Percentiles rank a stretch among this genome's conserved stretches.
Conservation (phyloP, 1,140 invertebrate species). For the Sweltsa coloradensis region DNA sequence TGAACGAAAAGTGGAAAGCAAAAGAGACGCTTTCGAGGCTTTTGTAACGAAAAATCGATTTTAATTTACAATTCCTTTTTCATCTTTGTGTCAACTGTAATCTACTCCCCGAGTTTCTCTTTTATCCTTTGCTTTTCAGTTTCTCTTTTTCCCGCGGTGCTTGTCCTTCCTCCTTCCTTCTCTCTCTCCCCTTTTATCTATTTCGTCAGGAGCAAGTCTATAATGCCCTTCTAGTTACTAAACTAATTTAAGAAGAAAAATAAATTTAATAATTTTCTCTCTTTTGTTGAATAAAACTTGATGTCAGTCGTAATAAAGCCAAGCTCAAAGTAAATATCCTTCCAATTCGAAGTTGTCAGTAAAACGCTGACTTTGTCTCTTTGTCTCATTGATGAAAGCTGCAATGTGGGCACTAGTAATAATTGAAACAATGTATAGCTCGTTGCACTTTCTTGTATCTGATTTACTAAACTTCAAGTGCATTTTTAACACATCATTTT, state of each 20-base stretch:
- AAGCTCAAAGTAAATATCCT: too few relatives aligned
- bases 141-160: not conserved
- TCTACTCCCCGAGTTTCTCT: slow-evolving; percentile 10
- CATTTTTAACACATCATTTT: too few relatives aligned
- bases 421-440: too few relatives aligned
- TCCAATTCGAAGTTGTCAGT: not conserved
- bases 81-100: slow-evolving; percentile 15
- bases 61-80: slow-evolving; percentile 15
- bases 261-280: slow-evolving; percentile 16
- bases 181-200: slow-evolving; percentile 6
- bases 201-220: slow-evolving; percentile 7
- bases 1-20: not conserved
- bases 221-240: slow-evolving; percentile 13
- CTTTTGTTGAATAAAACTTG: slow-evolving; percentile 10
- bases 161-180: not conserved
- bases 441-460: too few relatives aligned
- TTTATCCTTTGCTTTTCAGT: not conserved
- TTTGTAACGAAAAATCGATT: slow-evolving; percentile 13
- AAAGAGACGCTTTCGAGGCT: not conserved
- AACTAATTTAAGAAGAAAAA: slow-evolving; percentile 15
- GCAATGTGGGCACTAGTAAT: too few relatives aligned
- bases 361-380: not conserved
- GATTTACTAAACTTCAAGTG: too few relatives aligned
- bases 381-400: too few relatives aligned
- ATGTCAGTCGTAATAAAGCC: slow-evolving; percentile 6